Evolutionary conservation across 2,888 invertebrate genomes (phyloP).

Genomic region (Tetheella fluctuosa): DNA sequence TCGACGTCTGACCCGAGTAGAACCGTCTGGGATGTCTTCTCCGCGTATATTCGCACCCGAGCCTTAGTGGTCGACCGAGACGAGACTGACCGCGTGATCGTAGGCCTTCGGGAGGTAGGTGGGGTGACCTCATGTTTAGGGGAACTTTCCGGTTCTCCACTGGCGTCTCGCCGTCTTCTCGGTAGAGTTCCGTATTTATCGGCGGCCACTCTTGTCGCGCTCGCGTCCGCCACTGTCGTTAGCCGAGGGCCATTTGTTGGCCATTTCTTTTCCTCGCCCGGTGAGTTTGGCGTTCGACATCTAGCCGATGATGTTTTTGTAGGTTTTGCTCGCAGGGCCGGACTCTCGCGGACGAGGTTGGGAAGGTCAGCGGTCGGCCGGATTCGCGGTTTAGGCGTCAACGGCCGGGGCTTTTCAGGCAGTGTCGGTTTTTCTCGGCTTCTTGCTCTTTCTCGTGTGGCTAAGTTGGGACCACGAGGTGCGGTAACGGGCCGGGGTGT

Average conservation of each 20-base stretch:
- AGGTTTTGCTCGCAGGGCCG: conserved; percentile 73
- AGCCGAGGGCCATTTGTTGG: conserved; percentile 81
- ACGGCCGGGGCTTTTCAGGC: conserved; percentile 75
- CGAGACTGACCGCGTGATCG: conserved; percentile 69
- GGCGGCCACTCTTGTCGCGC: conserved; percentile 77
- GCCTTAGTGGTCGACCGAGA: conserved; percentile 70
- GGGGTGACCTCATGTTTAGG: conserved; percentile 72
- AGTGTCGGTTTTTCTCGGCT: conserved; percentile 84
- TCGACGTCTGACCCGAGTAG: conserved; percentile 89
- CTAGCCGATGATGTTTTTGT: conserved; percentile 84
- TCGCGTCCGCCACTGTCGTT: conserved; percentile 58
- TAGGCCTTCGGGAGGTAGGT: conserved; percentile 66
- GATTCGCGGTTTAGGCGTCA: conserved; percentile 77
- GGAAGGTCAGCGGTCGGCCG: conserved; percentile 82
- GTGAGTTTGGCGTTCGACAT: conserved; percentile 85
- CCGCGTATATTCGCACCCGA: conserved; percentile 90
- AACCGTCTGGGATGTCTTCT: conserved; percentile 90
- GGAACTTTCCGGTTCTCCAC: conserved; percentile 77
- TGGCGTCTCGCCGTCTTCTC: conserved; percentile 87
- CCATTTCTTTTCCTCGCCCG: conserved; percentile 89
- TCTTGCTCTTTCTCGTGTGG: conserved; percentile 84
- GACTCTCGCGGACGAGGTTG: conserved; percentile 77
- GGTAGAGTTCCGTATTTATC: conserved; percentile 92
- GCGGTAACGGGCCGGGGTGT: conserved; percentile 80
- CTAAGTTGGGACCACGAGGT: conserved; percentile 77